phyloP scores from a whole-genome alignment of 2,113 vertebrate genomes.

The Nycticryphes semicollaris region DNA sequence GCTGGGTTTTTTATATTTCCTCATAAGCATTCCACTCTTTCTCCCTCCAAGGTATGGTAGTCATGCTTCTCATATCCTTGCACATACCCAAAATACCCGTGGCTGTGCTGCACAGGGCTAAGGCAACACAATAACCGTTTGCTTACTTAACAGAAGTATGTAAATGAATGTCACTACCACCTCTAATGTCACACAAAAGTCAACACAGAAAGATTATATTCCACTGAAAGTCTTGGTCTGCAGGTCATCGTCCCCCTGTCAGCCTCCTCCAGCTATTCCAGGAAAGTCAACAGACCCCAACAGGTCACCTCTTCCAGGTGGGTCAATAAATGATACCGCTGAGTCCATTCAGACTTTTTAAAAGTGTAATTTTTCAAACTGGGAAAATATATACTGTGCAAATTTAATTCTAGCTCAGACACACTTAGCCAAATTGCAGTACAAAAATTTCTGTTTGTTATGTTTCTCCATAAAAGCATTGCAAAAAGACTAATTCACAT shows the following conservation, averaged over 20 bases:
- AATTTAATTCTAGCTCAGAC: neutral
- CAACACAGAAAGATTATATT: slow-evolving; percentile 69
- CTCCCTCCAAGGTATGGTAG: neutral
- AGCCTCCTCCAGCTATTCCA: neutral
- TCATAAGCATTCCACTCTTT: neutral
- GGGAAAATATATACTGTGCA: slow-evolving; percentile 60
- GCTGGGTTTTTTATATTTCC: neutral
- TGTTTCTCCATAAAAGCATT: neutral
- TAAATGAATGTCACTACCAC: slow-evolving; percentile 51
- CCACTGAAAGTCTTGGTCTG: slow-evolving; percentile 64
- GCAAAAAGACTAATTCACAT: neutral
- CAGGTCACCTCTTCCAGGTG: slow-evolving; percentile 50
- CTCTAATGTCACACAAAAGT: slow-evolving; percentile 60
- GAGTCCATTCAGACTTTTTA: slow-evolving; percentile 56
- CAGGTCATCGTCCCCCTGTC: slow-evolving; percentile 48
- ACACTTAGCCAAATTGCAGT: neutral
- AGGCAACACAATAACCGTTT: neutral
- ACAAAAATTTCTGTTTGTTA: neutral
- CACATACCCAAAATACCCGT: neutral
- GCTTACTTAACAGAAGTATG: slow-evolving; percentile 15
- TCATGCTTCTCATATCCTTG: neutral
- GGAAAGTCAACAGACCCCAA: slow-evolving; percentile 45
- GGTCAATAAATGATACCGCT: slow-evolving; percentile 59
- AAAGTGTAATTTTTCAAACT: slow-evolving; percentile 49
- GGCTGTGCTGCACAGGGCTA: neutral